Conservation (phyloP, 1,140 invertebrate genomes). For the Megalopta genalis region DNA sequence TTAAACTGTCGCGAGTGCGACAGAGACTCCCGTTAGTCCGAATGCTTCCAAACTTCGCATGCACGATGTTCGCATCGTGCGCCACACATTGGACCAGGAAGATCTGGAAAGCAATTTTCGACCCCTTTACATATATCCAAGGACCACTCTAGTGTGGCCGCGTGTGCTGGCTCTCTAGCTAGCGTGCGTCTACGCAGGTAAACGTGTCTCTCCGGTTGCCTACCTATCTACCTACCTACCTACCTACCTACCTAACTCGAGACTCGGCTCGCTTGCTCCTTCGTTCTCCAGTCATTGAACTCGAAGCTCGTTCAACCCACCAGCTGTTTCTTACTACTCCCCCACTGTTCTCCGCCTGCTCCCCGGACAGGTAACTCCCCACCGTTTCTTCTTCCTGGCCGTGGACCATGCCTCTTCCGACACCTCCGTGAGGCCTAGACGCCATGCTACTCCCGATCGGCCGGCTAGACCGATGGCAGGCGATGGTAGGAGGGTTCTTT, state of each 20-base stretch:
- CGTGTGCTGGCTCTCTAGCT: too few species aligned
- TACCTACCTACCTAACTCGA: conserved; percentile 65
- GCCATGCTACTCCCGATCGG: conserved; percentile 29
- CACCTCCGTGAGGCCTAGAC: conserved; percentile 27
- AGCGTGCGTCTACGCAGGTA: conserved; percentile 44
- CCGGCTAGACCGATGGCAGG: neutral
- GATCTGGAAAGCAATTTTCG: too few species aligned
- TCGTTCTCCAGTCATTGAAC: conserved; percentile 78
- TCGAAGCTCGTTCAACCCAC: conserved; percentile 74
- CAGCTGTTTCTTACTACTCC: conserved; percentile 77
- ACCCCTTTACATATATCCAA: too few species aligned
- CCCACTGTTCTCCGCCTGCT: conserved; percentile 39
- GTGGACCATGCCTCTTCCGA: conserved; percentile 52
- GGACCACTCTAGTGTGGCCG: too few species aligned
- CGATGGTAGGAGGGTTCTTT: conserved; percentile 25
- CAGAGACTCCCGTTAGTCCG: too few species aligned
- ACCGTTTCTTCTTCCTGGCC: conserved; percentile 25
- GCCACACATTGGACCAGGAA: too few species aligned
- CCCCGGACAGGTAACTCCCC: conserved; percentile 20
- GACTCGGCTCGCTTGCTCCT: conserved; percentile 56
- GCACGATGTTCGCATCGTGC: too few species aligned
- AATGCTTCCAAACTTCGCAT: too few species aligned
- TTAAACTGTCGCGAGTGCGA: too few species aligned
- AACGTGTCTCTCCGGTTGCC: conserved; percentile 51
- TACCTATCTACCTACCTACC: conserved; percentile 61